These are phyloP conservation scores for Folsomia candida DNA, from an alignment of 2,888 invertebrate species.

Conservation along the genomic window DNA sequence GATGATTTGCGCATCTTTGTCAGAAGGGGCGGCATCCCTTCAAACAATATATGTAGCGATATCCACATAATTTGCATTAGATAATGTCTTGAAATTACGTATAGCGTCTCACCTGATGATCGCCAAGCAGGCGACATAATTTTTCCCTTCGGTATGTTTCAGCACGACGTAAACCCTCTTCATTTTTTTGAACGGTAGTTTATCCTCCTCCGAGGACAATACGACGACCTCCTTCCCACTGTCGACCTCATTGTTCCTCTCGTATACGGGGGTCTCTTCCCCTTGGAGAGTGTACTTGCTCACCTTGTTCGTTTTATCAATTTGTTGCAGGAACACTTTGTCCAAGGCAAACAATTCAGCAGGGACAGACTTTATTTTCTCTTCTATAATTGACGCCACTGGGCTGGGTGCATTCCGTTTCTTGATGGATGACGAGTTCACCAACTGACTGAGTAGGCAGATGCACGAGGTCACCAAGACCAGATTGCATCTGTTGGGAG, in stretches of 20 bases:
- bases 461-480: too few species aligned
- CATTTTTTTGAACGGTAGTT: not conserved
- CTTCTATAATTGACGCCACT: not conserved
- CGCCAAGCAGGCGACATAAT: not conserved
- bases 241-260: not conserved
- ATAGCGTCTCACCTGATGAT: not conserved
- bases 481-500: too few species aligned
- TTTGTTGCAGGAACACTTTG: not conserved
- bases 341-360: not conserved
- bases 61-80: not conserved
- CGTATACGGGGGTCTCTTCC: not conserved
- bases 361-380: not conserved
- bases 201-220: not conserved
- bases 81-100: not conserved
- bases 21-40: conserved; percentile 9
- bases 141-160: not conserved
- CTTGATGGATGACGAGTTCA: not conserved
- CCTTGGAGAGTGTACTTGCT: not conserved
- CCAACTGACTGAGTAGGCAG: not conserved
- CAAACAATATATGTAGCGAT: not conserved
- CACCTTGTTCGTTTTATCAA: not conserved
- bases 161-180: conserved; percentile 4
- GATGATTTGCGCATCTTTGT: not conserved
- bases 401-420: not conserved
- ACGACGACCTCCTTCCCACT: not conserved